These are phyloP conservation scores for Strix aluco DNA, from an alignment of 2,113 vertebrate species.

Conservation along the genomic window DNA sequence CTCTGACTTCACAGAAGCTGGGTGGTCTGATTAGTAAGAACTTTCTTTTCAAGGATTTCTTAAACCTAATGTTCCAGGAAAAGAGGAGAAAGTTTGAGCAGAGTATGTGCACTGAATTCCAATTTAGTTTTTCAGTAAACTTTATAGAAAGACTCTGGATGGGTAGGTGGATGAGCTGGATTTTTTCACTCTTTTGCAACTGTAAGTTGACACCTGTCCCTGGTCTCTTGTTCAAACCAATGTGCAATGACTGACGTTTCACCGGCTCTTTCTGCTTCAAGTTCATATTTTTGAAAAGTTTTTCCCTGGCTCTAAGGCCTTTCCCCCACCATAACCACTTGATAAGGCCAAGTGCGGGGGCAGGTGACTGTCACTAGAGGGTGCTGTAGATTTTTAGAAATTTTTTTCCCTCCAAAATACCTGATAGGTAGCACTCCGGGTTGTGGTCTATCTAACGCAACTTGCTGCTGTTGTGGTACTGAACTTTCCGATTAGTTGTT, in stretches of 20 bases:
- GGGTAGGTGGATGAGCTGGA: fast-evolving
- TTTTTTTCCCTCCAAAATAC: background rate
- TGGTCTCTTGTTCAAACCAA: background rate
- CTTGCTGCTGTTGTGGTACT: background rate
- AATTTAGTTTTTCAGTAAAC: background rate
- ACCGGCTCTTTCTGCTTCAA: no score
- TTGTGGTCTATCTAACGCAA: fast-evolving
- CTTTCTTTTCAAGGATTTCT: background rate
- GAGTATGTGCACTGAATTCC: background rate
- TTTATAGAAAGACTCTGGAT: background rate
- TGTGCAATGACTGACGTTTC: background rate
- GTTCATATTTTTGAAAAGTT: background rate
- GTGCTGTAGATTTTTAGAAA: background rate
- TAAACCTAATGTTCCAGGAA: background rate
- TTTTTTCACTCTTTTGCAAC: background rate
- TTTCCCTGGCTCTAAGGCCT: background rate
- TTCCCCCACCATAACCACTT: fast-evolving
- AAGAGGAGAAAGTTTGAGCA: background rate
- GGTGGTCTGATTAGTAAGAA: background rate
- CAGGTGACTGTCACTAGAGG: conserved; percentile 17
- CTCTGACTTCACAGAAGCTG: background rate
- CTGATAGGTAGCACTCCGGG: fast-evolving
- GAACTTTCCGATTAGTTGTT: background rate
- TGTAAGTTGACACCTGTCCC: no score
- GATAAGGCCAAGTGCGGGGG: background rate